phyloP scores from a whole-genome alignment of 2,888 invertebrate genomes.

The Lingula anatina region DNA sequence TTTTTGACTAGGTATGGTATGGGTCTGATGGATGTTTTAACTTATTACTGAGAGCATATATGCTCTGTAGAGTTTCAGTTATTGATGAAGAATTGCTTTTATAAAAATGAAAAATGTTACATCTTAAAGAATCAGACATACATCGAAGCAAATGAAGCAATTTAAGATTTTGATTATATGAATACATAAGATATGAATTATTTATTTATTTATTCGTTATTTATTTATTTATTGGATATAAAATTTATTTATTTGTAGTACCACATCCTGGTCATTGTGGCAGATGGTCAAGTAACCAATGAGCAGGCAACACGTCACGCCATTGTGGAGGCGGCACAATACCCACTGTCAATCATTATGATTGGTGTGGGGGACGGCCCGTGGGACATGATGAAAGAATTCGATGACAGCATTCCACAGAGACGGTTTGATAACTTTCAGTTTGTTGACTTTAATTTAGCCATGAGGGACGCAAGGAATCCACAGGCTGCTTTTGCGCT shows the following conservation, averaged over 20 bases:
- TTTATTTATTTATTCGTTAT: neutral
- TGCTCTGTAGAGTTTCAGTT: too few relatives aligned
- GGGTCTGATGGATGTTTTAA: too few relatives aligned
- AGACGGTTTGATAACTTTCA: slow-evolving; percentile 58
- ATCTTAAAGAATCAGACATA: too few relatives aligned
- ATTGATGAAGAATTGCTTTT: too few relatives aligned
- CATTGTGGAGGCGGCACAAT: slow-evolving; percentile 55
- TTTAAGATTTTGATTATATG: too few relatives aligned
- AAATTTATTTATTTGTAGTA: too few relatives aligned
- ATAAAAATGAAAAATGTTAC: too few relatives aligned
- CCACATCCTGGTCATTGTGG: slow-evolving; percentile 56
- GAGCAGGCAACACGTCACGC: slow-evolving; percentile 54
- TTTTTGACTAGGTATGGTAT: too few relatives aligned
- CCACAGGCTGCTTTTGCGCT: slow-evolving; percentile 53
- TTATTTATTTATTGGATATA: slow-evolving; percentile 1
- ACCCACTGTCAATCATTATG: slow-evolving; percentile 55
- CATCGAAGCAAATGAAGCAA: too few relatives aligned
- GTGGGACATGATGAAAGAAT: slow-evolving; percentile 56
- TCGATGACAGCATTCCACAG: slow-evolving; percentile 55
- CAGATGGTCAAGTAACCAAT: slow-evolving; percentile 56
- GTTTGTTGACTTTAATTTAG: slow-evolving; percentile 55
- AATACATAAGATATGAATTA: too few relatives aligned
- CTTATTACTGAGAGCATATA: too few relatives aligned
- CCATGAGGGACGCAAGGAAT: slow-evolving; percentile 34
- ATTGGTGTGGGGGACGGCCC: slow-evolving; percentile 58